Conservation (phyloP, 2,797 vertebrate genomes). For the Scyliorhinus canicula region DNA sequence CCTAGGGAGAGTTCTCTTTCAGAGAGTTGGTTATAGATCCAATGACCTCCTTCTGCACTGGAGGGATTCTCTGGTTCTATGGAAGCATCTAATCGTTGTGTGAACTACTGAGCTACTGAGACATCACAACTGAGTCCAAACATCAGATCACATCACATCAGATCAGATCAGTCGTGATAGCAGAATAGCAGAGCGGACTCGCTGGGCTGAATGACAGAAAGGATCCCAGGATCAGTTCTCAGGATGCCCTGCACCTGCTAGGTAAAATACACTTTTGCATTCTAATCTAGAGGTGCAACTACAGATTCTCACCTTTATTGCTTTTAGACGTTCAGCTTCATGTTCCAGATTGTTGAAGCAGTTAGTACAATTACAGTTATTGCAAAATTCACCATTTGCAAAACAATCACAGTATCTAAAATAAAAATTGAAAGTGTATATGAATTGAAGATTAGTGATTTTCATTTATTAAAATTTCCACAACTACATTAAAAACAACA, state of each 20-base stretch:
- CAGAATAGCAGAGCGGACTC: no score
- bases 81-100: not conserved
- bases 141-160: no score
- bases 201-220: not conserved
- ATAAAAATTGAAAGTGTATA: not conserved
- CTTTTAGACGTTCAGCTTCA: constrained; percentile 92
- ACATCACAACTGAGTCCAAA: not conserved
- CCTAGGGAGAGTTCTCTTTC: no score
- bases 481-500: not conserved
- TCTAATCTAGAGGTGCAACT: not conserved
- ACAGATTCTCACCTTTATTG: constrained; percentile 78
- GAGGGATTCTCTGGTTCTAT: no score
- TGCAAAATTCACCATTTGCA: constrained; percentile 97
- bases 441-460: not conserved
- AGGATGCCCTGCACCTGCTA: not conserved
- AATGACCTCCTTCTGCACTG: no score
- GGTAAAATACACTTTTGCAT: not conserved
- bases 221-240: not conserved
- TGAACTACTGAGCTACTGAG: not conserved
- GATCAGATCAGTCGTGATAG: no score
- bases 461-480: not conserved
- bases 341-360: constrained; percentile 98
- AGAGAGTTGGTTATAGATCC: no score
- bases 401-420: constrained; percentile 96
- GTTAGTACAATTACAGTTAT: constrained; percentile 97